These are phyloP conservation scores for Heterodera filipjevi DNA, from an alignment of 2,888 invertebrate genomes.

Conservation along the genomic window DNA sequence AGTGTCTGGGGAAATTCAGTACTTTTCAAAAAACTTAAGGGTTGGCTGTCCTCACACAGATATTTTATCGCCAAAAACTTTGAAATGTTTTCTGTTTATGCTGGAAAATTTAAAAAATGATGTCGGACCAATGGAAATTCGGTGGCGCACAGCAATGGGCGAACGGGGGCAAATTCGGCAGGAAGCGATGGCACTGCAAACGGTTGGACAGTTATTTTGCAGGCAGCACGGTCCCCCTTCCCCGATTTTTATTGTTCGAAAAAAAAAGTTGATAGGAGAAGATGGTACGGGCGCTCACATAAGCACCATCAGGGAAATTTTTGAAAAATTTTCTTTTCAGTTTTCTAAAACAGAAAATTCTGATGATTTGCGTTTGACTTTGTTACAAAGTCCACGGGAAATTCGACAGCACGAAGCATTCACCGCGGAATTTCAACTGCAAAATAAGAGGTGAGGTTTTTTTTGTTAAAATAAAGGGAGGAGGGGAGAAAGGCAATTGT, in stretches of 20 bases:
- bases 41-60: constrained; percentile 9
- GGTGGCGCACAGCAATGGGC: constrained; percentile 94
- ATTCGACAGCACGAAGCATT: constrained; percentile 83
- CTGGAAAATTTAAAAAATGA: constrained; percentile 67
- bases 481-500: background rate
- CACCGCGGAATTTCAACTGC: constrained; percentile 78
- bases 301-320: too few species aligned
- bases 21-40: constrained; percentile 11
- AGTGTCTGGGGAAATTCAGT: background rate
- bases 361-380: constrained; percentile 85
- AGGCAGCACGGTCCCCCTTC: background rate
- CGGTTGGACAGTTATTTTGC: constrained; percentile 57
- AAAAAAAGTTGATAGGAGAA: too few species aligned
- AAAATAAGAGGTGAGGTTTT: constrained; percentile 75
- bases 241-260: background rate
- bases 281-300: too few species aligned
- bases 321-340: too few species aligned
- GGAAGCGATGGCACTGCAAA: constrained; percentile 92
- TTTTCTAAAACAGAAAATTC: constrained; percentile 77
- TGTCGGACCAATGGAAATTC: constrained; percentile 89
- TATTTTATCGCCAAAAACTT: constrained; percentile 81
- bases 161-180: constrained; percentile 85
- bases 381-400: constrained; percentile 82
- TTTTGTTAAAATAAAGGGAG: background rate
- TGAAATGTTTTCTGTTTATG: constrained; percentile 92